Conservation (phyloP, 2,113 vertebrate genomes). For the Corythaeola cristata region DNA sequence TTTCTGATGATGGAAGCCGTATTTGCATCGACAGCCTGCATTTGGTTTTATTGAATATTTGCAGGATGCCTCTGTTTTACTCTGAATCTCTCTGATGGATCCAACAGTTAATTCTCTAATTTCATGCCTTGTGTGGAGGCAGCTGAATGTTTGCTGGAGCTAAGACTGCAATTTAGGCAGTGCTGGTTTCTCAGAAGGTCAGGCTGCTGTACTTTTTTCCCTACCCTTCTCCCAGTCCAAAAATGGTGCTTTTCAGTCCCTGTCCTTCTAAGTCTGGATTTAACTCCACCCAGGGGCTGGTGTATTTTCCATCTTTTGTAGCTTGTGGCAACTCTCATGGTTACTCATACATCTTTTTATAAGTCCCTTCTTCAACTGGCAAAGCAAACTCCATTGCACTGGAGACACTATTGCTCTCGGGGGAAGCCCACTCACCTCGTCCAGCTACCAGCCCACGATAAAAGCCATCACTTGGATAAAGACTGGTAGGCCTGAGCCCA, state of each 20-base stretch:
- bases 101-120: neutral
- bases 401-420: neutral
- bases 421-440: neutral
- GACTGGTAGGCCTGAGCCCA: neutral
- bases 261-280: neutral
- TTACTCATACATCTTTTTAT: neutral
- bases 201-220: neutral
- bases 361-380: neutral
- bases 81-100: neutral
- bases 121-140: neutral
- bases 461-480: neutral
- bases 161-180: neutral
- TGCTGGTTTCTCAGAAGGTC: neutral
- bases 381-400: neutral
- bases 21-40: neutral
- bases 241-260: neutral
- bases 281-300: neutral
- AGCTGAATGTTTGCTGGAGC: neutral
- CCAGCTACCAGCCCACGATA: neutral
- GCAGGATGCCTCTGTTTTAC: neutral
- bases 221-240: neutral
- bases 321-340: accelerated
- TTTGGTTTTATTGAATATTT: neutral
- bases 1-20: neutral
- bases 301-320: neutral